Conservation (phyloP, 2,113 vertebrate species). For the Eptesicus fuscus region DNA sequence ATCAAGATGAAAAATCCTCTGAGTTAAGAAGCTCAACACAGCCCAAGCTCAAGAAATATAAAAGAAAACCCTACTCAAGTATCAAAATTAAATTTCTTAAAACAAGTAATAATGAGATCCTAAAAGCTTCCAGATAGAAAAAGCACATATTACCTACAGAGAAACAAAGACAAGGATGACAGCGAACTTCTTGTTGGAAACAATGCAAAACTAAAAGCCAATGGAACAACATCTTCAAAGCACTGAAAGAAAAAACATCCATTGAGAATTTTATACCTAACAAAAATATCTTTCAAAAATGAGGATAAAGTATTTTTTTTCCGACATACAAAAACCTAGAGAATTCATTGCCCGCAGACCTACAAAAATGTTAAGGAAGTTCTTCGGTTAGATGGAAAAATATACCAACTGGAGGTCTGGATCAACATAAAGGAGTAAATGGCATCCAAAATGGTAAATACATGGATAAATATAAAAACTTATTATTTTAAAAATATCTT, state of each 20-base stretch:
- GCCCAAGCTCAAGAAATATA: neutral
- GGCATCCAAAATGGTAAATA: neutral
- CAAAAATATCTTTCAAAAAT: neutral
- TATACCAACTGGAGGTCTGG: neutral
- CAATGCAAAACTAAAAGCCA: neutral
- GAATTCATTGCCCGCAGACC: neutral
- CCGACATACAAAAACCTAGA: neutral
- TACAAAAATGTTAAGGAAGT: neutral
- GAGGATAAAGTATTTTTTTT: neutral
- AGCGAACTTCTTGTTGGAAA: neutral
- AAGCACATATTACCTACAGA: neutral
- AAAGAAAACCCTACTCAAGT: neutral
- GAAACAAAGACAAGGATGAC: neutral
- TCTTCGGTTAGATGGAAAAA: neutral
- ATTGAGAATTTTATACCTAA: neutral
- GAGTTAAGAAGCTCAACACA: neutral
- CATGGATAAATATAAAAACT: neutral
- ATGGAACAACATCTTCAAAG: neutral
- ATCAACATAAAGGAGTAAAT: neutral
- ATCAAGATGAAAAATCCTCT: neutral
- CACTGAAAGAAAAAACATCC: neutral
- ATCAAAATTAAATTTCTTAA: neutral
- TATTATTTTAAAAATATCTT: neutral
- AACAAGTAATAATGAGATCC: neutral
- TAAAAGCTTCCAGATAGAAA: neutral